These are phyloP conservation scores for Periophthalmus magnuspinnatus DNA, from an alignment of 2,797 vertebrate species.

Conservation along the genomic window DNA sequence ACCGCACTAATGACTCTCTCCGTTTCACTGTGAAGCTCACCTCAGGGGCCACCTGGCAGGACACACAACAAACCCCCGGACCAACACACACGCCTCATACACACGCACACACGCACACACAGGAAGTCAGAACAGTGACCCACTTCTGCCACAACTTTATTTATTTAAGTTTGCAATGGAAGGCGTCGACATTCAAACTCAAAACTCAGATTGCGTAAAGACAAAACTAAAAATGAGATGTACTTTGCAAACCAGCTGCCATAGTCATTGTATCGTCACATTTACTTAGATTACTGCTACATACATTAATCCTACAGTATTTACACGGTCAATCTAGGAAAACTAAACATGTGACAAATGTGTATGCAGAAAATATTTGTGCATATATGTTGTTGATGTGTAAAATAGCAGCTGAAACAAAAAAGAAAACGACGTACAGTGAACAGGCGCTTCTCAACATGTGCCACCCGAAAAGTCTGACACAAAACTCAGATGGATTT, in stretches of 20 bases:
- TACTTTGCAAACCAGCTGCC: slow-evolving; percentile 29
- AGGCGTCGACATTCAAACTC: slow-evolving; percentile 31
- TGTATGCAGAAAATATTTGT: no score
- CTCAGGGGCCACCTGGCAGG: slow-evolving; percentile 64
- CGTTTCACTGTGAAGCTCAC: slow-evolving; percentile 13
- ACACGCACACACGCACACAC: slow-evolving; percentile 25
- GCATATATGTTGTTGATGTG: neutral
- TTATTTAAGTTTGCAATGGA: slow-evolving; percentile 42
- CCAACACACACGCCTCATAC: neutral
- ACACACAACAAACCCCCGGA: slow-evolving; percentile 25
- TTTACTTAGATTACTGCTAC: neutral
- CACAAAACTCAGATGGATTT: slow-evolving; percentile 68
- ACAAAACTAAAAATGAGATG: neutral
- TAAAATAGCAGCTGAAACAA: neutral
- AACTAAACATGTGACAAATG: neutral
- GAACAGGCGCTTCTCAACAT: neutral
- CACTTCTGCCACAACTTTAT: slow-evolving; percentile 59
- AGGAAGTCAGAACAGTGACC: slow-evolving; percentile 68
- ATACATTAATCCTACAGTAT: neutral
- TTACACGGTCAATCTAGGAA: neutral
- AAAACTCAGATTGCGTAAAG: neutral
- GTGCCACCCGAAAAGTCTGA: neutral
- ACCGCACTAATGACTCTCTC: slow-evolving; percentile 63
- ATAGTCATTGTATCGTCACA: neutral
- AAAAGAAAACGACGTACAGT: neutral